Percentiles rank a stretch among this genome's conserved stretches.
phyloP scores from a whole-genome alignment of 2,888 invertebrate species.

The Gymnocheta viridis region DNA sequence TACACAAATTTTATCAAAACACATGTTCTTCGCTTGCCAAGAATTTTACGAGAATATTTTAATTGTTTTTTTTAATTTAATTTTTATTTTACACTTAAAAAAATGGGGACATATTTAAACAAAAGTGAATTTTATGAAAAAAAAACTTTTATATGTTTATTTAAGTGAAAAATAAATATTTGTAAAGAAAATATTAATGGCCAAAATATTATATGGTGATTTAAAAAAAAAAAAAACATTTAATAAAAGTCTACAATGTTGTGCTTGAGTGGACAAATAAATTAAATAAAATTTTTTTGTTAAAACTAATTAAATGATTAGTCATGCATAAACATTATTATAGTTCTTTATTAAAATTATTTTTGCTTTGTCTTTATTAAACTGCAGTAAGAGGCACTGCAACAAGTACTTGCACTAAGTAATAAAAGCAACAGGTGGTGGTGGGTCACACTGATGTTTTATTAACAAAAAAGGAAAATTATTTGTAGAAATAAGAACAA shows the following conservation, averaged over 20 bases:
- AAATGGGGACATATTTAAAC: constrained; percentile 24
- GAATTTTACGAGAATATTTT: constrained; percentile 39
- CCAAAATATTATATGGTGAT: not conserved
- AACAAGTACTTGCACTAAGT: not conserved
- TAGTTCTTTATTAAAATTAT: not conserved
- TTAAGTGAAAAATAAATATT: constrained; percentile 31
- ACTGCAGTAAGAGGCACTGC: not conserved
- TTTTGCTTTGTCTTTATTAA: constrained; percentile 10
- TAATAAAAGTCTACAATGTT: constrained; percentile 12
- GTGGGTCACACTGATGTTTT: not conserved
- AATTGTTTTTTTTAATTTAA: constrained; percentile 24
- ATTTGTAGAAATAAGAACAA: not conserved
- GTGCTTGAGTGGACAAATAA: constrained; percentile 12
- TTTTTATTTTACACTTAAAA: constrained; percentile 4
- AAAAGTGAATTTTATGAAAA: constrained; percentile 42
- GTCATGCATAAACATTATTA: constrained; percentile 15
- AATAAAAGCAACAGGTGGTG: not conserved
- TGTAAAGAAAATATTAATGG: constrained; percentile 5
- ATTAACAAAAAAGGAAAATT: not conserved
- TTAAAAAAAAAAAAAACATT: constrained; percentile 13
- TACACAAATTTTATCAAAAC: constrained; percentile 26
- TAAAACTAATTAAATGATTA: constrained; percentile 24
- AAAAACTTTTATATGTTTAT: not conserved
- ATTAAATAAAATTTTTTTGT: not conserved
- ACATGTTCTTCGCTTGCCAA: constrained; percentile 32